These are phyloP conservation scores for Trachelus troglodyta DNA, from an alignment of 2,888 invertebrate species.

Conservation along the genomic window DNA sequence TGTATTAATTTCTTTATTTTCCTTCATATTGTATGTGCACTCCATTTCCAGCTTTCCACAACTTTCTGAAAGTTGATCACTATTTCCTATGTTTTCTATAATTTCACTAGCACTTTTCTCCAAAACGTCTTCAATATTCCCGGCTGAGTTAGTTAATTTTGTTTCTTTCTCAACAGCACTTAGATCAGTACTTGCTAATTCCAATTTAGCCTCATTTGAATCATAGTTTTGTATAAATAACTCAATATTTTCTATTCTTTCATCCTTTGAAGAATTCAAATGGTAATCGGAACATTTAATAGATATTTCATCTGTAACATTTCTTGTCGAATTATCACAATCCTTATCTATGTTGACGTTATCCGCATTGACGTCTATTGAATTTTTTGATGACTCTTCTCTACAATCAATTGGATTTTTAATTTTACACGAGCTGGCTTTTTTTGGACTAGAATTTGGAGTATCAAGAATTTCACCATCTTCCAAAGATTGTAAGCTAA, in stretches of 20 bases:
- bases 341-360: neutral
- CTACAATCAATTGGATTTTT: neutral
- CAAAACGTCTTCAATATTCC: neutral
- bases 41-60: neutral
- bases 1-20: neutral
- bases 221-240: slow-evolving; percentile 35
- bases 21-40: neutral
- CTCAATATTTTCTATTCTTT: slow-evolving; percentile 41
- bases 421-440: neutral
- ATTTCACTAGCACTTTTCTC: neutral
- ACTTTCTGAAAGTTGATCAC: neutral
- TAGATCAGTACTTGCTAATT: neutral
- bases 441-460: slow-evolving; percentile 14
- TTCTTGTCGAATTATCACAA: neutral
- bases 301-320: neutral
- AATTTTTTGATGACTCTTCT: neutral
- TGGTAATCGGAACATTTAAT: neutral
- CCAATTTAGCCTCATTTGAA: neutral
- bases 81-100: neutral
- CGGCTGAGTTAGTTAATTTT: neutral
- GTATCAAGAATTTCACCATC: slow-evolving; percentile 37
- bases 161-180: neutral
- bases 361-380: neutral
- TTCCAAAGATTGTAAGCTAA: slow-evolving; percentile 24
- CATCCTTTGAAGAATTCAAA: slow-evolving; percentile 30